These are phyloP conservation scores for Drosophila stalkeri DNA, from an alignment of 2,888 invertebrate species.

Conservation along the genomic window DNA sequence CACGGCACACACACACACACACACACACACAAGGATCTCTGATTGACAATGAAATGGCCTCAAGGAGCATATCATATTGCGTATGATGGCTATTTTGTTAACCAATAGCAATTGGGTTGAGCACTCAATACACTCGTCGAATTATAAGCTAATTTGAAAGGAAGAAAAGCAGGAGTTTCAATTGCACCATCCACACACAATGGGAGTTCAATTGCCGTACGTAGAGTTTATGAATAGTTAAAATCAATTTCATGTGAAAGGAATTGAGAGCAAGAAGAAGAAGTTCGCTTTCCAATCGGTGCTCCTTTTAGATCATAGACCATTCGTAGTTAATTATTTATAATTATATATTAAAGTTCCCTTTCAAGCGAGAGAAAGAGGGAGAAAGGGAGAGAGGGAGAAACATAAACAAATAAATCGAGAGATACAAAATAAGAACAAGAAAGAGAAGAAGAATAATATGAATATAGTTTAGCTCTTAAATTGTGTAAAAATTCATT, in stretches of 20 bases:
- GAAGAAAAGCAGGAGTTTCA: neutral
- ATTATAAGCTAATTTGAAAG: slow-evolving; percentile 23
- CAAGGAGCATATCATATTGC: slow-evolving; percentile 4
- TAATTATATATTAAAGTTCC: neutral
- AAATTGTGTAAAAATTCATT: too few relatives aligned
- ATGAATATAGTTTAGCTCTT: too few relatives aligned
- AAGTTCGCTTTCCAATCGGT: too few relatives aligned
- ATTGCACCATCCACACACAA: neutral
- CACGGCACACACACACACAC: neutral
- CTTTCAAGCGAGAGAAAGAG: neutral
- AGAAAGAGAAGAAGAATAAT: too few relatives aligned
- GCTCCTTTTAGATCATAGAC: neutral
- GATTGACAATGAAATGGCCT: slow-evolving; percentile 19
- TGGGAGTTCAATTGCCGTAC: slow-evolving; percentile 13
- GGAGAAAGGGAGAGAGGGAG: neutral
- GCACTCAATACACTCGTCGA: slow-evolving; percentile 11
- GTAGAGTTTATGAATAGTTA: slow-evolving; percentile 27
- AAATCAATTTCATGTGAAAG: slow-evolving; percentile 19
- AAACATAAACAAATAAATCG: neutral
- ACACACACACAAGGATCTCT: slow-evolving; percentile 1
- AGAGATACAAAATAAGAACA: neutral
- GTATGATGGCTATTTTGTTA: neutral
- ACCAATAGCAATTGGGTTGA: slow-evolving; percentile 2
- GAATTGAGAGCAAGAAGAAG: neutral
- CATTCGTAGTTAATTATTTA: neutral